Evolutionary conservation across 1,140 invertebrate genomes (phyloP), one percentile per base, ranked within the genome.

Genomic region (Saccostrea glomerata): DNA sequence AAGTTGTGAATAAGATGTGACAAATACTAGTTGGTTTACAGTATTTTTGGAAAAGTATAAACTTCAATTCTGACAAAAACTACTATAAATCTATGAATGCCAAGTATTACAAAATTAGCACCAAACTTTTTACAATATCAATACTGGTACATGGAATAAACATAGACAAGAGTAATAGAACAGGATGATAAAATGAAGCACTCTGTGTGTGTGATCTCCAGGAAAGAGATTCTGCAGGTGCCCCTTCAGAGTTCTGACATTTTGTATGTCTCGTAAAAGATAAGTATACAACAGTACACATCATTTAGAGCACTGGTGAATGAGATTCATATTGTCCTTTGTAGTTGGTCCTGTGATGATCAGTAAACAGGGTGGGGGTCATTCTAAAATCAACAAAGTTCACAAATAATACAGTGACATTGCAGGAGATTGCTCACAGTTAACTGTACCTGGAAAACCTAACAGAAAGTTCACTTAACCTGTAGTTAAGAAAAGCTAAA

Each of bases 341-440:
- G 0, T n/a, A 63, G 58, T n/a, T 63, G 58, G 58, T 63, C 17
- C 15, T n/a, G 58, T 9, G 70, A 15, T 30, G 25, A 77, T 77
- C 70, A 77, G 25, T 77, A 25, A 77, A 30, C 23, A 15, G 70
- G 70, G 30, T 77, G 70, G 30, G 70, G 70, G 12, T 77, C 70
- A 36, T 30, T 77, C 70, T 77, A 30, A 84, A 84, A 84, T 20
- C 13, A 36, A 82, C 17, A 13, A 47, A 82, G 30, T 23, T 40
- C n/a, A 30, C 6, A 47, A 47, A 47, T 7, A 47, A 9, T 9
- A 6, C 5, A 36, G 30, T 36, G 47, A 47, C 47, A 47, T 47
- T 47, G 47, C 47, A 47, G 47, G 47, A 47, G 47, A 47, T 47
- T 47, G 47, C 47, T 7, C 9, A 47, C 5, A 6, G 2, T 47